phyloP scores from a whole-genome alignment of 2,888 invertebrate genomes.

The Saturnia japonica region DNA sequence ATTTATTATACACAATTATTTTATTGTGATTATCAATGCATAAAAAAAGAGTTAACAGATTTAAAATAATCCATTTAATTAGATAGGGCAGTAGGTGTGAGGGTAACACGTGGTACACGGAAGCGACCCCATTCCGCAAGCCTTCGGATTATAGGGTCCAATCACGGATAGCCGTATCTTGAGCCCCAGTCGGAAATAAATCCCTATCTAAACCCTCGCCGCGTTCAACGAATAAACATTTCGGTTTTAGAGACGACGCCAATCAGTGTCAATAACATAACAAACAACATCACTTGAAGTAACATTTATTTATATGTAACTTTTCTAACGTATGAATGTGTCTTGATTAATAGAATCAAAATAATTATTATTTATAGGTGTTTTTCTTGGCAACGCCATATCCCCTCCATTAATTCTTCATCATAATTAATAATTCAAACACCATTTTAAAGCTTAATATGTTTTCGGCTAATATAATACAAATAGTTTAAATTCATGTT shows the following conservation, averaged over 20 bases:
- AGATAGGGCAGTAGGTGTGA: not conserved
- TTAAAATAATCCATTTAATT: conserved; percentile 12
- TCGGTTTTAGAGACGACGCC: conserved; percentile 50
- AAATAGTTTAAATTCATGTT: too few relatives aligned
- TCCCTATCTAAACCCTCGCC: conserved; percentile 58
- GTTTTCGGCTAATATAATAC: too few relatives aligned
- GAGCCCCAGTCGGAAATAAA: conserved; percentile 63
- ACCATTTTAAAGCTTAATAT: too few relatives aligned
- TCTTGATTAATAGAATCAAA: not conserved
- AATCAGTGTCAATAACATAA: conserved; percentile 61
- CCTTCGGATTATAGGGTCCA: conserved; percentile 54
- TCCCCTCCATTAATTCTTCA: too few relatives aligned
- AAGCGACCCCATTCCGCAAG: conserved; percentile 36
- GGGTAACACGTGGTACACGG: conserved; percentile 27
- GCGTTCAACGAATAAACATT: conserved; percentile 64
- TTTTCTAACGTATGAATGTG: conserved; percentile 38
- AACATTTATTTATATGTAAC: conserved; percentile 56
- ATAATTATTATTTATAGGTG: not conserved
- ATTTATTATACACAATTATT: not conserved
- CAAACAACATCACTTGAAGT: conserved; percentile 48
- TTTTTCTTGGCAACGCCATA: too few relatives aligned
- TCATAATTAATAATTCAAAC: too few relatives aligned
- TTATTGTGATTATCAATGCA: not conserved
- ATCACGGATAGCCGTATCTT: conserved; percentile 60
- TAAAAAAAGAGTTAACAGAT: not conserved